Evolutionary conservation across 2,888 invertebrate species (phyloP).

Genomic region (Cheilosia variabilis): DNA sequence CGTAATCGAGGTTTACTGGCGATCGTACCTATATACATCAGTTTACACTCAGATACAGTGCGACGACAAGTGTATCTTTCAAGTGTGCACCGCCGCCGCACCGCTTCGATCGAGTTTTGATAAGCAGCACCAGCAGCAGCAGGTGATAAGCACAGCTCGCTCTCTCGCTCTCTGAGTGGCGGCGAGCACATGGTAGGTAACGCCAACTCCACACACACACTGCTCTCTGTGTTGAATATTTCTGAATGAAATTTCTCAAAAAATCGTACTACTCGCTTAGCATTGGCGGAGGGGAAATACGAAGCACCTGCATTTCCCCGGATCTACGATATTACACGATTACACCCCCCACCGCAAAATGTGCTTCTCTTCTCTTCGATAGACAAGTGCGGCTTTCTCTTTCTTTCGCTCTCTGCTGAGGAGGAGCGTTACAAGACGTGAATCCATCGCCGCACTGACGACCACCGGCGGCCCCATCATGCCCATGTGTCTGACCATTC

Average conservation of each 20-base stretch:
- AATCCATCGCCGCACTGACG: constrained; percentile 2
- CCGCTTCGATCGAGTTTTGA: constrained; percentile 38
- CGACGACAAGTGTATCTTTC: constrained; percentile 30
- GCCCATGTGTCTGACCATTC: constrained; percentile 40
- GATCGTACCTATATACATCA: background rate
- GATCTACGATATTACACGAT: constrained; percentile 46
- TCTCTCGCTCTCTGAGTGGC: constrained; percentile 28
- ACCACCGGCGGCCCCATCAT: constrained; percentile 19
- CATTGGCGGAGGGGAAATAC: constrained; percentile 31
- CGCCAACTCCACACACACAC: background rate
- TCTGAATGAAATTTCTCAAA: constrained; percentile 65
- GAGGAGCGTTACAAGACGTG: constrained; percentile 5
- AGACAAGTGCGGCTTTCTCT: constrained; percentile 32
- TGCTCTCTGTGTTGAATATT: constrained; percentile 44
- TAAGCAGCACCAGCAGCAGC: constrained; percentile 10
- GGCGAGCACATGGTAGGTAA: constrained; percentile 37
- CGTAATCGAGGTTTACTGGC: constrained; percentile 38
- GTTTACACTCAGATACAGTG: constrained; percentile 33
- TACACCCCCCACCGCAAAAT: constrained; percentile 32
- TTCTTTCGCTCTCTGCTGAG: constrained; percentile 39
- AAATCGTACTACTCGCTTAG: constrained; percentile 45
- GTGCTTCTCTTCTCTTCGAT: constrained; percentile 12
- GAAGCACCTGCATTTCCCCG: constrained; percentile 56
- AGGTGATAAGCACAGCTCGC: constrained; percentile 39
- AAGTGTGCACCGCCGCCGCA: background rate